Percentiles rank a stretch among this genome's conserved stretches.
phyloP scores from a whole-genome alignment of 2,797 vertebrate species.

The Cichlasoma orientale region DNA sequence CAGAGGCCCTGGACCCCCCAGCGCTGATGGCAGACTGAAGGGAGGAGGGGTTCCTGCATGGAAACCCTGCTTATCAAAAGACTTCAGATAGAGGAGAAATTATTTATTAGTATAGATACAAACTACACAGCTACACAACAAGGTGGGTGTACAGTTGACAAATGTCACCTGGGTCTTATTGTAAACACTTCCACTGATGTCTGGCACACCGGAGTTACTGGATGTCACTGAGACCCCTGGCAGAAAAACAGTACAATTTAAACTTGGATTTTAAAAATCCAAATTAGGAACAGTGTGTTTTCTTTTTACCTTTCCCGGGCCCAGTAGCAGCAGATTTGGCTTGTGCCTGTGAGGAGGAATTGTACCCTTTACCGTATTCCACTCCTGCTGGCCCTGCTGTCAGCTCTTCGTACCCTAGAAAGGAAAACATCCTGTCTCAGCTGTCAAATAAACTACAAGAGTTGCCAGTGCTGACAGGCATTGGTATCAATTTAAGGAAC shows the following conservation, averaged over 20 bases:
- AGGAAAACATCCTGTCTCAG: not conserved
- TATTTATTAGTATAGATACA: not conserved
- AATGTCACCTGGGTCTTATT: constrained; percentile 92
- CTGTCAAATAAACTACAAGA: not conserved
- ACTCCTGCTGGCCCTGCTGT: constrained; percentile 88
- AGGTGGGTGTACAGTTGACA: not conserved
- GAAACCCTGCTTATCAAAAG: constrained; percentile 98
- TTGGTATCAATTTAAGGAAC: constrained; percentile 30
- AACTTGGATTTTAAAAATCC: not conserved
- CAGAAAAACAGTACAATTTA: constrained; percentile 1
- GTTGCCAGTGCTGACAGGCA: not conserved
- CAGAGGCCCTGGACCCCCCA: constrained; percentile 91
- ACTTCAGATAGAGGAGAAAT: constrained; percentile 69
- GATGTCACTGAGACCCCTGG: constrained; percentile 92
- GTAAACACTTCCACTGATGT: constrained; percentile 95
- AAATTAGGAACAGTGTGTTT: not conserved
- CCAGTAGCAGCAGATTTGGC: constrained; percentile 91
- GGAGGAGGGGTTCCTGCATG: constrained; percentile 93
- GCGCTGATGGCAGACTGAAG: constrained; percentile 93
- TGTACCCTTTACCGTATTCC: constrained; percentile 95
- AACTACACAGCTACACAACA: not conserved
- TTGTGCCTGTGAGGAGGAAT: constrained; percentile 91
- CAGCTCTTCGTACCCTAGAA: constrained; percentile 93
- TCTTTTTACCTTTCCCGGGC: constrained; percentile 89
- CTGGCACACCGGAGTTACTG: constrained; percentile 91